Evolutionary conservation across 2,888 invertebrate genomes (phyloP).

Genomic region (Julus scandinavius): DNA sequence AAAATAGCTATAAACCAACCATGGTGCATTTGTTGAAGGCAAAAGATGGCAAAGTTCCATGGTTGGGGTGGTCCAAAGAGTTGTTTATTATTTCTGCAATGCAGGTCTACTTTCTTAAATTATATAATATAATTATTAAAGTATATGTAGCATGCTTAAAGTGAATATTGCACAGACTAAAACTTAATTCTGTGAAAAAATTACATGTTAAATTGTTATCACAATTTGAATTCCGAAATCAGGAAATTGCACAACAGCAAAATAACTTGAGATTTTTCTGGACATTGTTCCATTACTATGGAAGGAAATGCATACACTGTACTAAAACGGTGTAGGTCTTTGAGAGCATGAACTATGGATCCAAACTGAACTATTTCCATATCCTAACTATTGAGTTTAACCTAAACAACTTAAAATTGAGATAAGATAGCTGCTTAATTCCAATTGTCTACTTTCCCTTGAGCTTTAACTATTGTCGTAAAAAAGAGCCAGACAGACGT

Average conservation of each 20-base stretch:
- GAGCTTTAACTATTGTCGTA: not conserved
- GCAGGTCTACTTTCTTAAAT: conserved; percentile 15
- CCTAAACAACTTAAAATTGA: not conserved
- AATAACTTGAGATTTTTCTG: not conserved
- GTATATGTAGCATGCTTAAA: too few species aligned
- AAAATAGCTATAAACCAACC: conserved; percentile 14
- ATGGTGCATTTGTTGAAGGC: not conserved
- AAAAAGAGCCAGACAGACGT: not conserved
- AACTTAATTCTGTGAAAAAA: too few species aligned
- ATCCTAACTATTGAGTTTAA: not conserved
- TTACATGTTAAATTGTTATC: too few species aligned
- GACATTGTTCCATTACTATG: not conserved
- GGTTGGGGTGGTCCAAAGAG: not conserved
- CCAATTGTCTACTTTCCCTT: not conserved
- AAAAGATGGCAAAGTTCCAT: conserved; percentile 16
- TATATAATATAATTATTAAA: not conserved
- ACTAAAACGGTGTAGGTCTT: not conserved
- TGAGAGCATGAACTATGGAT: not conserved
- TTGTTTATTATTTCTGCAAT: conserved; percentile 10
- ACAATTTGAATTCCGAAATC: not conserved
- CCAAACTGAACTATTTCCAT: not conserved
- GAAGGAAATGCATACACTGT: not conserved
- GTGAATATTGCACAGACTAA: too few species aligned
- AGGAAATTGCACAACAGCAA: not conserved
- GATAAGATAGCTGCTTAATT: not conserved